A percentile compares a stretch with the other conserved stretches of the same genome.
These are phyloP conservation scores for Amphimallon solstitiale DNA, from an alignment of 2,888 invertebrate species.

Conservation along the genomic window DNA sequence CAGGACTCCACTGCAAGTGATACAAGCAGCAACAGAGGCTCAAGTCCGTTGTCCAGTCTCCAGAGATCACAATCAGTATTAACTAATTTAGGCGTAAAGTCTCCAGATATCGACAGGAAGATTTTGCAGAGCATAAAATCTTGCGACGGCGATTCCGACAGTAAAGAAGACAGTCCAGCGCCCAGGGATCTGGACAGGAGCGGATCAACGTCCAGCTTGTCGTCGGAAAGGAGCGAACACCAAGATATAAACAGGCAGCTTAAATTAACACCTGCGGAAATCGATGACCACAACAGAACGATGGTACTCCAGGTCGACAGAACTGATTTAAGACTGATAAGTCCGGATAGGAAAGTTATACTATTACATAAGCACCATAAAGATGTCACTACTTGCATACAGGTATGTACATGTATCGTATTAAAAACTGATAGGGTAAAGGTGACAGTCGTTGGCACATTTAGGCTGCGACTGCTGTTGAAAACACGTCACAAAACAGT, in stretches of 20 bases:
- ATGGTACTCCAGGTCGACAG: slow-evolving; percentile 94
- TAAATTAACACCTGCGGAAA: slow-evolving; percentile 42
- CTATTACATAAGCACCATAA: slow-evolving; percentile 87
- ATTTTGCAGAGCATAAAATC: slow-evolving; percentile 41
- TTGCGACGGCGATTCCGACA: slow-evolving; percentile 66
- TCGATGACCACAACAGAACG: slow-evolving; percentile 83
- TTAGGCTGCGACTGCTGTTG: too few species aligned
- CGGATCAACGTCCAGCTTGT: slow-evolving; percentile 8
- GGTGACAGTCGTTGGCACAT: too few species aligned
- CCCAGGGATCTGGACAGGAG: neutral
- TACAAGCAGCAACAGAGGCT: slow-evolving; percentile 10
- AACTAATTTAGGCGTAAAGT: slow-evolving; percentile 47
- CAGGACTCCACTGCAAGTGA: slow-evolving; percentile 40
- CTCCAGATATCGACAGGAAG: slow-evolving; percentile 49
- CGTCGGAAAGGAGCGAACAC: slow-evolving; percentile 5
- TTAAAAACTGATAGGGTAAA: too few species aligned
- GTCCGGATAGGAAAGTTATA: slow-evolving; percentile 91
- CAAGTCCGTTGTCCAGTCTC: slow-evolving; percentile 34
- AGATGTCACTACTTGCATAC: slow-evolving; percentile 88
- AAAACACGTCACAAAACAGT: too few species aligned
- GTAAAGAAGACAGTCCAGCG: slow-evolving; percentile 13
- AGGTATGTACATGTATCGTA: too few species aligned
- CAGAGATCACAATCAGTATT: slow-evolving; percentile 48
- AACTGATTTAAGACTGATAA: slow-evolving; percentile 87
- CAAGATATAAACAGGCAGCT: neutral